A percentile compares a stretch with the other conserved stretches of the same genome.
Conservation (phyloP, 2,888 invertebrate genomes). For the Andrena bucephala region DNA sequence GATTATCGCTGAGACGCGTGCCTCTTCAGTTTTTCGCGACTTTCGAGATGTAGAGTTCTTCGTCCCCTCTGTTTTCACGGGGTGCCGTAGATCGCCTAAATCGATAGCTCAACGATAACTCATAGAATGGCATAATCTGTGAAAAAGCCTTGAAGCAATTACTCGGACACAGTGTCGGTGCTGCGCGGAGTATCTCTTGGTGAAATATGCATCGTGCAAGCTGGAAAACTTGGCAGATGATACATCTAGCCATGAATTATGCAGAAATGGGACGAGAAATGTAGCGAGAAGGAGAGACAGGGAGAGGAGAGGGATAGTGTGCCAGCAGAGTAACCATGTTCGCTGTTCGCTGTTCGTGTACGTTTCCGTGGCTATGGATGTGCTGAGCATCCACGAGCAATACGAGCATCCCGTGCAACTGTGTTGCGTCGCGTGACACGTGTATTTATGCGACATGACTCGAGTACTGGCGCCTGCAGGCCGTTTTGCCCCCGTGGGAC, state of each 20-base stretch:
- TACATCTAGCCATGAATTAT: slow-evolving; percentile 51
- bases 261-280: slow-evolving; percentile 42
- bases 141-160: too few relatives aligned
- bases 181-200: neutral
- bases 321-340: slow-evolving; percentile 32
- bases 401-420: neutral
- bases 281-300: slow-evolving; percentile 24
- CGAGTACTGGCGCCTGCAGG: slow-evolving; percentile 63
- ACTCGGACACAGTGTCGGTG: too few relatives aligned
- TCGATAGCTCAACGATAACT: neutral
- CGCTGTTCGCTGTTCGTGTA: slow-evolving; percentile 13
- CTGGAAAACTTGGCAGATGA: slow-evolving; percentile 52
- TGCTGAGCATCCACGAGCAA: neutral
- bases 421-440: slow-evolving; percentile 56
- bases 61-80: neutral
- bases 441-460: slow-evolving; percentile 71
- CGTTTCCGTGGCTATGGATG: slow-evolving; percentile 7
- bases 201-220: neutral
- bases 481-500: slow-evolving; percentile 56
- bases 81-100: neutral
- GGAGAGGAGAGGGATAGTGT: neutral
- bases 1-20: neutral
- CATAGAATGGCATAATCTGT: neutral
- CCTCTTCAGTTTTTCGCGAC: too few relatives aligned
- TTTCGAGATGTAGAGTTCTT: too few relatives aligned